Base-by-base conservation (phyloP, 2,113 vertebrate genomes). In the Plecotus auritus region DNA sequence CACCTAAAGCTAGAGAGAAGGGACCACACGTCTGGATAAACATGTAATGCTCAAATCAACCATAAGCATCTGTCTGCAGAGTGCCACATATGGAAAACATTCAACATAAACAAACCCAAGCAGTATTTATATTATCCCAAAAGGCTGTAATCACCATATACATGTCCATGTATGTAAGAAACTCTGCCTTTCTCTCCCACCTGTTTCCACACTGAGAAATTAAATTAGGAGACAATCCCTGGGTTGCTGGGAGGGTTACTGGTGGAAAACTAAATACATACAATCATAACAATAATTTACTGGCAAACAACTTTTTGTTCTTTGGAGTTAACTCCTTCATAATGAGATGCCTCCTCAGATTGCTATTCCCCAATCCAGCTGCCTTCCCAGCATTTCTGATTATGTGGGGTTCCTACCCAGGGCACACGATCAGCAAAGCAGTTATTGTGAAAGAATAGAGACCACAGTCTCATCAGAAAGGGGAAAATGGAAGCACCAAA, bases 381-480 rank as follows among this genome's bases (percentile, higher is more conserved):
- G 20, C 74, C 35, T n/a, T 72, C 78, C 85, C 10, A 2, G 73
- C 70, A 84, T 47, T 78, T 85, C 49, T 61, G 80, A 93, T 35
- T 37, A 66, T 67, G 40, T 9, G 37, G 51, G 88, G 74, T 17
- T 80, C 59, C 84, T 59, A 47, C 72, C 49, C 70, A 9, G 76
- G 87, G 67, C 81, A 72, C 51, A 26, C 47, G 26, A 54, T 87
- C 6, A 2, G 94, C 91, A 78, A 35, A 80, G 87, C 90, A 47
- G 70, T 35, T 77, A 81, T 13, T 90, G 87, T 45, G 49, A 83
- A 90, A 96, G 90, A 85, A 64, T 4, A 3, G 78, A 85, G 92
- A 85, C 95, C 90, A 88, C 61, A 61, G 95, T 35, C 67, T 88
- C 88, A 61, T 11, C 0, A 0, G 87, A 59, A 66, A 81, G 2